These are phyloP conservation scores for Trachelipus rathkii DNA, from an alignment of 1,140 invertebrate species.

Conservation along the genomic window DNA sequence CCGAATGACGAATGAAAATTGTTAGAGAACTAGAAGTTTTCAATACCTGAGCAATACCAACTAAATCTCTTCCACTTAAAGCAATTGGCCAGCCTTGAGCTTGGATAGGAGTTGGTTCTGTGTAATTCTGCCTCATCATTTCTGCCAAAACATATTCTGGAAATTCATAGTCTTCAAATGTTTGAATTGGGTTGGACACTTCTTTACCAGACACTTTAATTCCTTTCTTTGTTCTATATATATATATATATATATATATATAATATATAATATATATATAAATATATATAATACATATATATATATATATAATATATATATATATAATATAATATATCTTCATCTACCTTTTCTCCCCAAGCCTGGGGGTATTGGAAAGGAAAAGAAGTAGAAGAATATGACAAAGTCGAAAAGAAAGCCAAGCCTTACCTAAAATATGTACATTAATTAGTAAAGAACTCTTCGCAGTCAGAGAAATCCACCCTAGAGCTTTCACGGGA, in stretches of 20 bases:
- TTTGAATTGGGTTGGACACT: constrained; percentile 55
- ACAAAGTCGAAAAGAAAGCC: too few species aligned
- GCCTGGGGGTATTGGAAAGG: too few species aligned
- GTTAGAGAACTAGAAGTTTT: too few species aligned
- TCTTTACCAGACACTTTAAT: constrained; percentile 52
- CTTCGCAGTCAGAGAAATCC: too few species aligned
- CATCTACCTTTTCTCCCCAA: too few species aligned
- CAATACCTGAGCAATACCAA: constrained; percentile 70
- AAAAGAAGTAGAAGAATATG: not conserved
- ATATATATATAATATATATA: not conserved
- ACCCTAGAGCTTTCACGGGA: too few species aligned
- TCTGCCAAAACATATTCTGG: constrained; percentile 51
- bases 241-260: not conserved
- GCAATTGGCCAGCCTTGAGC: constrained; percentile 58
- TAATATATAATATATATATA: not conserved
- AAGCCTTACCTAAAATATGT: too few species aligned
- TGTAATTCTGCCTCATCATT: constrained; percentile 50
- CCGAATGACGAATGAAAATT: constrained; percentile 51
- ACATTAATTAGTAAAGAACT: too few species aligned
- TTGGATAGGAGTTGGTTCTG: constrained; percentile 56
- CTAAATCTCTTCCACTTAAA: constrained; percentile 57
- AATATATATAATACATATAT: not conserved
- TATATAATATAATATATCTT: too few species aligned
- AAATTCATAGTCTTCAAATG: constrained; percentile 56
- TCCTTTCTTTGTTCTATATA: constrained; percentile 41